phyloP scores from a whole-genome alignment of 2,888 invertebrate species.

The Sinodicranocentrus sp. region DNA sequence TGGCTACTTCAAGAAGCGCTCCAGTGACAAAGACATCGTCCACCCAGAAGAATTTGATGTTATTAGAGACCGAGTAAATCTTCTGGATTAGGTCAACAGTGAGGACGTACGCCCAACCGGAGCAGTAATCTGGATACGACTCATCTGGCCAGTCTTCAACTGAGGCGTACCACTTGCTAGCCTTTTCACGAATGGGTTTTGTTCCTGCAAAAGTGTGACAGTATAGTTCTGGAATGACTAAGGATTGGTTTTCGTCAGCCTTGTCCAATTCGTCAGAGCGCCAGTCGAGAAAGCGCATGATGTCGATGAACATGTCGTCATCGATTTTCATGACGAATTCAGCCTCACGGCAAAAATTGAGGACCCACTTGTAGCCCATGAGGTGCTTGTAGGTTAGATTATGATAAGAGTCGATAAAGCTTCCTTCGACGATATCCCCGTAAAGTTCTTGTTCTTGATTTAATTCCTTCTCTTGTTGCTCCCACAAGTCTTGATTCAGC shows the following conservation, averaged over 20 bases:
- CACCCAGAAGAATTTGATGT: no score
- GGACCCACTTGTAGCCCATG: constrained; percentile 77
- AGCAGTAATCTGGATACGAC: constrained; percentile 38
- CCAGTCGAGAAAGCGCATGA: constrained; percentile 75
- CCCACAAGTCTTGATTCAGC: constrained; percentile 17
- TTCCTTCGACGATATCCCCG: constrained; percentile 60
- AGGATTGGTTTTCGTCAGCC: constrained; percentile 63
- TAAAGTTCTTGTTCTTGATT: constrained; percentile 8
- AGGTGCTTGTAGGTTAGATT: constrained; percentile 82
- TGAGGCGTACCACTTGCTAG: constrained; percentile 32
- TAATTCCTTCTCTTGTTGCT: not conserved
- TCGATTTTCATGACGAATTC: constrained; percentile 77
- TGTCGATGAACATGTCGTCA: constrained; percentile 77
- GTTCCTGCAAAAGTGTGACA: no score
- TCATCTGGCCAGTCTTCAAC: constrained; percentile 51
- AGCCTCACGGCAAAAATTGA: constrained; percentile 75
- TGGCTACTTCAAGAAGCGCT: no score
- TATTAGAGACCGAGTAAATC: no score
- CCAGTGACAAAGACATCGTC: no score
- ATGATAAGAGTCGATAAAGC: constrained; percentile 76
- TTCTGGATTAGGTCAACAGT: no score
- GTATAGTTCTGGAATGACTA: constrained; percentile 75
- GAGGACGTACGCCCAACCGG: constrained; percentile 8
- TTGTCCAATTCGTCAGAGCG: constrained; percentile 69
- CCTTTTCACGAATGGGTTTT: no score